Base-by-base conservation (phyloP, 2,888 invertebrate genomes). In the Trisateles emortualis region DNA sequence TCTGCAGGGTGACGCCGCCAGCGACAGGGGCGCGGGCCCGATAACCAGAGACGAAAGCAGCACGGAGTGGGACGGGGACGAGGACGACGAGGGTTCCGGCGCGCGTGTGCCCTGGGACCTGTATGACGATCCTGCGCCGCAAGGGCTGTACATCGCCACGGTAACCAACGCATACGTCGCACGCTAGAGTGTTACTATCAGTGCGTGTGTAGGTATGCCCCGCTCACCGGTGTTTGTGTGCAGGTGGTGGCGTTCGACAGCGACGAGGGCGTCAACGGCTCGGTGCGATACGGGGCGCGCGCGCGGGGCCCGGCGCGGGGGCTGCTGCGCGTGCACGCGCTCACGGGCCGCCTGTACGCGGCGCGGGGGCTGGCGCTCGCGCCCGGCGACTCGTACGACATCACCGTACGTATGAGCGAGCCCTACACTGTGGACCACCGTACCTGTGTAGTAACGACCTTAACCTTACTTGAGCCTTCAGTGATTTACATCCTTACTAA, bases 231-330 rank as follows among this genome's bases (percentile, higher is more conserved):
- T 3, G 19, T 19, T 2, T 5, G 22, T 24, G 10, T 10, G 17
- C 88, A 96, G 95, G 96, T 98, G 64, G 92, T 96, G 64, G 98
- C 98, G 10, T 94, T 95, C 66, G 98, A 99, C 87, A 94, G 94
- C 69, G 98, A 99, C 87, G 92, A 93, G 47, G 97, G 97, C 6
- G 94, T 94, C 63, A 98, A 98, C 91, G 97, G 97, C 48, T 94
- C 95, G 68, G 95, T 98, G 66, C 95, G 95, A 16, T 98, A 98
- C 93, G 95, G 96, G 75, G 79, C 78, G 69, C 85, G 90, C 9
- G 90, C 82, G 11, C 95, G 96, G 10, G 97, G 97, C 10, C 94
- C 95, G 63, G 96, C 96, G 45, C 96, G 96, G 68, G 96, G 96
- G 22, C 95, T 95, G 79, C 97, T 98, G 90, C 96, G 95, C 62